A percentile compares a stretch with the other conserved stretches of the same genome.
phyloP scores from a whole-genome alignment of 2,797 vertebrate species.

The Danio jaintianensis region DNA sequence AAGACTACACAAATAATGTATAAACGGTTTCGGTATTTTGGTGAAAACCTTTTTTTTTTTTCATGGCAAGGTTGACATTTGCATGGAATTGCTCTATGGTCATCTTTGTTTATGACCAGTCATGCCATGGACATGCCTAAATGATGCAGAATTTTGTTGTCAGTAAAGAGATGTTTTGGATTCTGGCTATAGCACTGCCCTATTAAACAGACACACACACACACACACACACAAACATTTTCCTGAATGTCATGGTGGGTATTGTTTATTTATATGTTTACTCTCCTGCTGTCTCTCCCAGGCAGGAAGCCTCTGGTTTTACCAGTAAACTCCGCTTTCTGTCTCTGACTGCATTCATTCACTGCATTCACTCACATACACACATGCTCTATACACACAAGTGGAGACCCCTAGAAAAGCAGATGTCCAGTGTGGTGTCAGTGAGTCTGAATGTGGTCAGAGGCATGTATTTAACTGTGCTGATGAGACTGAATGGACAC shows the following conservation, averaged over 20 bases:
- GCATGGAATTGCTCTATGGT: no score
- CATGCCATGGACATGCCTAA: no score
- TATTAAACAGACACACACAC: neutral
- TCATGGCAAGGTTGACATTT: no score
- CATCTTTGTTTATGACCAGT: no score
- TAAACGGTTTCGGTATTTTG: no score
- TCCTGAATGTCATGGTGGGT: neutral
- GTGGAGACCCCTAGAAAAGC: slow-evolving; percentile 77
- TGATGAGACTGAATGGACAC: slow-evolving; percentile 41
- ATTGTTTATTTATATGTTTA: slow-evolving; percentile 48
- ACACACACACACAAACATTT: neutral
- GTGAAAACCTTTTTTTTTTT: no score
- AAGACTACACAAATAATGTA: no score
- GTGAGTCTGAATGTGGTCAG: slow-evolving; percentile 69
- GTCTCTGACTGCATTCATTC: slow-evolving; percentile 50
- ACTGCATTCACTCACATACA: slow-evolving; percentile 13
- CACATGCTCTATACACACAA: slow-evolving; percentile 10
- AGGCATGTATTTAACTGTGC: slow-evolving; percentile 71
- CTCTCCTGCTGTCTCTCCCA: slow-evolving; percentile 20
- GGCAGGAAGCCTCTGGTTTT: slow-evolving; percentile 77
- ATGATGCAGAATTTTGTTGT: neutral
- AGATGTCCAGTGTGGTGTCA: slow-evolving; percentile 70
- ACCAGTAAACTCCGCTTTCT: slow-evolving; percentile 77
- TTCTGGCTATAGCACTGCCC: neutral
- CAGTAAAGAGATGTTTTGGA: neutral